Conservation (phyloP, 1,140 invertebrate genomes). For the Dryas iulia region DNA sequence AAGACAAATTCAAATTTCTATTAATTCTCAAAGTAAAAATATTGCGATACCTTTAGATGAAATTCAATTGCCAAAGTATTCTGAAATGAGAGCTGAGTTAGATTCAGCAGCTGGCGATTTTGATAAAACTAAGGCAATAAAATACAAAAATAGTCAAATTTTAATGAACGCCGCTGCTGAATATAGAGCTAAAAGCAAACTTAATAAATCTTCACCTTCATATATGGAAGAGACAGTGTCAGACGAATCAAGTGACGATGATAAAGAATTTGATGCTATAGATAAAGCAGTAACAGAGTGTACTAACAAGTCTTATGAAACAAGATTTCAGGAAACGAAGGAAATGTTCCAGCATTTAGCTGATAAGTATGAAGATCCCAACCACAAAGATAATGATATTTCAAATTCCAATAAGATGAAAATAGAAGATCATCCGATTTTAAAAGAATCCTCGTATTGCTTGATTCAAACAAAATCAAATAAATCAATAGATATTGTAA, state of each 20-base stretch:
- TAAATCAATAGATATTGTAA: constrained; percentile 50
- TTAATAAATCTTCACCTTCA: constrained; percentile 14
- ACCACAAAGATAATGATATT: constrained; percentile 20
- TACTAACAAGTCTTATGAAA: constrained; percentile 69
- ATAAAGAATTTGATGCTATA: constrained; percentile 64
- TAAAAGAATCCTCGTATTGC: constrained; percentile 60
- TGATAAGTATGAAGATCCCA: constrained; percentile 56
- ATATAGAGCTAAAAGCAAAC: constrained; percentile 37
- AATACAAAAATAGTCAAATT: constrained; percentile 63
- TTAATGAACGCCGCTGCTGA: constrained; percentile 51
- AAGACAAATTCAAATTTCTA: constrained; percentile 67
- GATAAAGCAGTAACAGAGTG: constrained; percentile 67
- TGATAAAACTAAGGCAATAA: constrained; percentile 53
- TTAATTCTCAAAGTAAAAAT: constrained; percentile 33
- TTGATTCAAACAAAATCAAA: constrained; percentile 44
- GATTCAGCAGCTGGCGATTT: constrained; percentile 45
- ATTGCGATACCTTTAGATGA: constrained; percentile 55
- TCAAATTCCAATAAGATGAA: constrained; percentile 25
- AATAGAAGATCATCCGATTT: constrained; percentile 41
- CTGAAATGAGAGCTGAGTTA: constrained; percentile 53
- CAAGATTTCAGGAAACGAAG: constrained; percentile 66
- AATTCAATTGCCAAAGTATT: constrained; percentile 53
- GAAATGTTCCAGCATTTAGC: constrained; percentile 63
- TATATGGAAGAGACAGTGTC: constrained; percentile 24
- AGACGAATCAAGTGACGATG: constrained; percentile 45